Evolutionary conservation across 2,113 vertebrate genomes (phyloP).

Genomic region (Glareola pratincola): DNA sequence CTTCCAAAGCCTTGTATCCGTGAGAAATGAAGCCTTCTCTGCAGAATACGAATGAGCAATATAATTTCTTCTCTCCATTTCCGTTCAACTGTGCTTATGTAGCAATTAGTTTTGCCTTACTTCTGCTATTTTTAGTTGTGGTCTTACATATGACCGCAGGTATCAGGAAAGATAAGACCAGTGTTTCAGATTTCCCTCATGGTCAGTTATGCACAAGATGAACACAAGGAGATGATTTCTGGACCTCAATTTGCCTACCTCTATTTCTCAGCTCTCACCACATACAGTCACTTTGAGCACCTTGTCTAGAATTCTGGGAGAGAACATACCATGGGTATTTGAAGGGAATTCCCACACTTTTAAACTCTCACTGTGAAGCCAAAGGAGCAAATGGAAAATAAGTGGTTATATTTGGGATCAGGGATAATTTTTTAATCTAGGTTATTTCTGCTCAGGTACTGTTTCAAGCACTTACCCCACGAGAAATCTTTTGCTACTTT

Average conservation of each 20-base stretch:
- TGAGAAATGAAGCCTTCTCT: not conserved
- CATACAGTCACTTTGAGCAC: not conserved
- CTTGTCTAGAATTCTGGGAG: not conserved
- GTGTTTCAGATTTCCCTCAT: not conserved
- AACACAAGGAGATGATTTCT: not conserved
- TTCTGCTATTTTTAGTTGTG: not conserved
- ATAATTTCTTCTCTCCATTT: not conserved
- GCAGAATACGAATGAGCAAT: not conserved
- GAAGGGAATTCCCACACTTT: not conserved
- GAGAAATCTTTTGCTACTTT: not conserved
- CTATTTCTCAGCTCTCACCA: not conserved
- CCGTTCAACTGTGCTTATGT: not conserved
- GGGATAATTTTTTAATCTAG: not conserved
- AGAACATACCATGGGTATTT: not conserved
- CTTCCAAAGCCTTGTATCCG: not conserved
- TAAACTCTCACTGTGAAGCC: not conserved
- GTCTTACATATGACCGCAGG: not conserved
- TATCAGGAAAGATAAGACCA: not conserved
- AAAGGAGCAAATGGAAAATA: not conserved
- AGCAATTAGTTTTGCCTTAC: conserved; percentile 4
- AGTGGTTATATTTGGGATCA: not conserved
- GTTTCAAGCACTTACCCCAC: not conserved
- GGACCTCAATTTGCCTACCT: not conserved
- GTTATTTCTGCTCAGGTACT: not conserved
- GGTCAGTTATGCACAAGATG: not conserved